These are phyloP conservation scores for Limenitis camilla DNA, from an alignment of 2,888 invertebrate genomes.

Conservation along the genomic window DNA sequence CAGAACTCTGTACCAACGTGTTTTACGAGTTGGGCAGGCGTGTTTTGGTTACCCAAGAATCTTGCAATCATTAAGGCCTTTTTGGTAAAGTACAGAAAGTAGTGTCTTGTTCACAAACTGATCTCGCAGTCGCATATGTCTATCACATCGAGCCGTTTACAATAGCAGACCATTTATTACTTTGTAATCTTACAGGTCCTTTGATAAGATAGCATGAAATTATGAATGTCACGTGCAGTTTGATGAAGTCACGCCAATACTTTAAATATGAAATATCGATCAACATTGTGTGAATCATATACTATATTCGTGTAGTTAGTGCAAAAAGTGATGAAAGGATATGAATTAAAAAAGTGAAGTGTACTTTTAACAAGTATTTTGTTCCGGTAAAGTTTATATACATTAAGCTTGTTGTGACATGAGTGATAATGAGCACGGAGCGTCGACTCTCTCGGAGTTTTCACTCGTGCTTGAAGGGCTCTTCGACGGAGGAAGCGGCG, in stretches of 20 bases:
- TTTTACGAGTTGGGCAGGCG: conserved; percentile 50
- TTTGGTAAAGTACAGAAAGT: conserved; percentile 8
- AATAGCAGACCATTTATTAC: not conserved
- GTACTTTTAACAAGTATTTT: conserved; percentile 6
- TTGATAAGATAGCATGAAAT: conserved; percentile 3
- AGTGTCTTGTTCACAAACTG: conserved; percentile 24
- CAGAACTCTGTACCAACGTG: conserved; percentile 47
- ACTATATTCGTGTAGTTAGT: not conserved
- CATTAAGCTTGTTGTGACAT: conserved; percentile 49
- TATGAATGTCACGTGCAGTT: not conserved
- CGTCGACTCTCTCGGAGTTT: conserved; percentile 79
- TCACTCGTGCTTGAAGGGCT: conserved; percentile 79
- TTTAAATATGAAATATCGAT: not conserved
- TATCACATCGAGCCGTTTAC: not conserved
- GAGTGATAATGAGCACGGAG: conserved; percentile 70
- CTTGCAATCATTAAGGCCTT: conserved; percentile 23
- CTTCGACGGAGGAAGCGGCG: conserved; percentile 68
- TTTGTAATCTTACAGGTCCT: conserved; percentile 3
- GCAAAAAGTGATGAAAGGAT: not conserved
- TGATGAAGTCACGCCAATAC: not conserved
- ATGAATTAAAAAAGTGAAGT: conserved; percentile 6
- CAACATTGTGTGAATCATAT: no score
- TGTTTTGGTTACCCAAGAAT: conserved; percentile 30
- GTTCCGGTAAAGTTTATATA: conserved; percentile 29
- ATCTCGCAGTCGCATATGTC: not conserved